Evolutionary conservation across 2,888 invertebrate genomes (phyloP).

Genomic region (Stenchaetothrips biformis): DNA sequence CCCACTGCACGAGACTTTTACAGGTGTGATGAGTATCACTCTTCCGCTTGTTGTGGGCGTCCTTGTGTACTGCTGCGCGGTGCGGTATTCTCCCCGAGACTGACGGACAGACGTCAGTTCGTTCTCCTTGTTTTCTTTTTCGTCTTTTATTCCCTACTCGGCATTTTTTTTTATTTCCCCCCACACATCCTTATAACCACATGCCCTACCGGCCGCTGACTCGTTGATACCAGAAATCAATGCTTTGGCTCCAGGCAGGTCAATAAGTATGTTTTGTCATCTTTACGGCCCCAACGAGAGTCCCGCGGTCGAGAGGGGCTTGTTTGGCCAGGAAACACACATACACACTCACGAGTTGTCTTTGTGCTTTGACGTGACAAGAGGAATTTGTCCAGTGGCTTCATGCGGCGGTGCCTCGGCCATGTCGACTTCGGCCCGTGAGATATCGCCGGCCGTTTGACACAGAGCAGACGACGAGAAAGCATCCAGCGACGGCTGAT

Average conservation of each 20-base stretch:
- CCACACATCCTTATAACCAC: constrained; percentile 21
- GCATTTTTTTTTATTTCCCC: not conserved
- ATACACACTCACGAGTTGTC: not conserved
- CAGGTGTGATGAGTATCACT: no score
- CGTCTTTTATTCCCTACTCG: not conserved
- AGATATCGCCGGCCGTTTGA: no score
- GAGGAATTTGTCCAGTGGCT: constrained; percentile 20
- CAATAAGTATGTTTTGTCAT: constrained; percentile 25
- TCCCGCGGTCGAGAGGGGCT: not conserved
- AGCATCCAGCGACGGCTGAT: not conserved
- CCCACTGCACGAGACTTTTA: no score
- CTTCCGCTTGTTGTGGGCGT: no score
- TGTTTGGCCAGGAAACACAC: constrained; percentile 15
- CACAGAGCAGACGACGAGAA: not conserved
- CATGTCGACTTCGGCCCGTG: no score
- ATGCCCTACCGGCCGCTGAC: not conserved
- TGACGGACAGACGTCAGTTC: constrained; percentile 9
- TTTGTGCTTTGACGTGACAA: constrained; percentile 8
- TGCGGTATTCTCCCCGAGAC: not conserved
- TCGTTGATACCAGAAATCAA: constrained; percentile 25
- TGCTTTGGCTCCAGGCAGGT: constrained; percentile 13
- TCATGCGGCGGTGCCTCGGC: not conserved
- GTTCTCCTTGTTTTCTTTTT: not conserved
- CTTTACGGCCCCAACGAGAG: constrained; percentile 18
- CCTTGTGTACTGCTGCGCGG: not conserved